A percentile compares a stretch with the other conserved stretches of the same genome.
Conservation (phyloP, 2,113 vertebrate species). For the Ibidorhyncha struthersii region DNA sequence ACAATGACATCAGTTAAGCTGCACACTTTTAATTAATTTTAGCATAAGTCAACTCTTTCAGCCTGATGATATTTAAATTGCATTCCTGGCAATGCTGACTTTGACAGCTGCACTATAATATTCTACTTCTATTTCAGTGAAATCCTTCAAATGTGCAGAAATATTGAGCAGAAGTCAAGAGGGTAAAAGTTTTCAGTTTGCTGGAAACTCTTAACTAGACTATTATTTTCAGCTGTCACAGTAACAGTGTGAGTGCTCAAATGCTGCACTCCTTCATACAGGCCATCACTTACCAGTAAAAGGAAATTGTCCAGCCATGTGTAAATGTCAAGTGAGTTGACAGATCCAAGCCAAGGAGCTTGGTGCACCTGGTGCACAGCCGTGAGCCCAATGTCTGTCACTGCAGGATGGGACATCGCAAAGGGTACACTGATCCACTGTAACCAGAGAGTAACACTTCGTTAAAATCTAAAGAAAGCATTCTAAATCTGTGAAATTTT, state of each 20-base stretch:
- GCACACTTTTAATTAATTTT: conserved; percentile 10
- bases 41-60: neutral
- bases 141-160: conserved; percentile 13
- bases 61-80: conserved; percentile 14
- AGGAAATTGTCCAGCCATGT: conserved; percentile 93
- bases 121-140: neutral
- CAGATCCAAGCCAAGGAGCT: conserved; percentile 88
- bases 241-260: neutral
- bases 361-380: conserved; percentile 85
- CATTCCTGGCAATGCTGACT: neutral
- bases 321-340: conserved; percentile 82
- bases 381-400: conserved; percentile 87
- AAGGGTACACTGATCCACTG: conserved; percentile 98
- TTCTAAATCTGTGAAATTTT: neutral
- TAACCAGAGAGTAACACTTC: conserved; percentile 48
- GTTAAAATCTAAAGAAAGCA: neutral
- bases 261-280: neutral
- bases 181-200: neutral
- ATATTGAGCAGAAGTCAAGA: conserved; percentile 3
- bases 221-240: conserved; percentile 1
- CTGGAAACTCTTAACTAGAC: neutral
- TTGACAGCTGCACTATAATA: neutral
- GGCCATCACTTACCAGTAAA: conserved; percentile 82
- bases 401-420: conserved; percentile 90
- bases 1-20: conserved; percentile 14